Base-by-base conservation (phyloP, 2,113 vertebrate species). In the Raja brachyura region DNA sequence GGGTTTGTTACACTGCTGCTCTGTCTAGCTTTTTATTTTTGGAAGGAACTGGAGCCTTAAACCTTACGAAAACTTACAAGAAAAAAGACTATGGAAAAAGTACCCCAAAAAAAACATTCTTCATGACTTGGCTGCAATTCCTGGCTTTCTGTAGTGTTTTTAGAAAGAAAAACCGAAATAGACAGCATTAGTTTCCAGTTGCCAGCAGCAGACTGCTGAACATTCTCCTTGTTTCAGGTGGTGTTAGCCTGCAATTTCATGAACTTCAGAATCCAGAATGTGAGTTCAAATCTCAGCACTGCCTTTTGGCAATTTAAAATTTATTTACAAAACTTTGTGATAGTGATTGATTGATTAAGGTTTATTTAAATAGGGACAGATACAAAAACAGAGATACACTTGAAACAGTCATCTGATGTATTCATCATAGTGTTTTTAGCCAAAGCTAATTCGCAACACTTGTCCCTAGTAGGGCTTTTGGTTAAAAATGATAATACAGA, bases 61-160 rank as follows among this genome's bases (percentile, higher is more conserved):
- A 88, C 59, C 59, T 63, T 88, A 7, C 16, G 13, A 88, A 86
- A 86, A 63, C 28, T n/a, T 86, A 63, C 28, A 18, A 31, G 59
- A 88, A 18, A 3, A 63, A 88, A 73, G 70, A 33, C 28, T 63
- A 31, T 33, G 83, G 83, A 88, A 63, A 33, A 61, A 31, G 14
- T 88, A 66, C 59, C 83, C 61, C n/a, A 66, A 88, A 86, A 88
- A 66, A 88, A 63, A 63, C 83, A 88, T 33, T 63, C 28, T 88
- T 66, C 9, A 31, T 8, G 13, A 61, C n/a, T 88, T 88, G 83
- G 83, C 83, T 88, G 59, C 28, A 63, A 6, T 86, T 59, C 83
- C 61, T n/a, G 28, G 83, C 59, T n/a, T 31, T 63, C 83, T 63
- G 14, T 14, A 88, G 83, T 7, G 2, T 31, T 63, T 88, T 66